phyloP scores from a whole-genome alignment of 2,888 invertebrate genomes.

The Tryphoninae sp. region DNA sequence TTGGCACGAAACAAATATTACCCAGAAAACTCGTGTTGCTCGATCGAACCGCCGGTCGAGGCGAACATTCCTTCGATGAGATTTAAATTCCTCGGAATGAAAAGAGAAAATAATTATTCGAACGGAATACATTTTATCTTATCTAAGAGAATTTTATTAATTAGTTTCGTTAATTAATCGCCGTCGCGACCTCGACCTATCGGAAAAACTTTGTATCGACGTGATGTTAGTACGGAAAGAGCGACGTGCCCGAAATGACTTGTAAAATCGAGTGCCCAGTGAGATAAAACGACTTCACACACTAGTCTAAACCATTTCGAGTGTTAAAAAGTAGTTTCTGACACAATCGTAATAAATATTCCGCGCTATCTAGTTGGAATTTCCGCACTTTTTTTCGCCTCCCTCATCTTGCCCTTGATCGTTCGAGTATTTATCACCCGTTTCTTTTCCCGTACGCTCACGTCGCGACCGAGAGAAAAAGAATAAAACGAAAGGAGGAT shows the following conservation, averaged over 20 bases:
- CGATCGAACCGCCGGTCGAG: no score
- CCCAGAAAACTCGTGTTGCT: no score
- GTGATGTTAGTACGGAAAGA: neutral
- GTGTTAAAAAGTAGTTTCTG: neutral
- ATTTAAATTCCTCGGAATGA: neutral
- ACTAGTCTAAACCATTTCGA: neutral
- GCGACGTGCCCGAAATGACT: neutral
- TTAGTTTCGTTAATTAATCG: neutral
- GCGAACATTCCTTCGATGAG: no score
- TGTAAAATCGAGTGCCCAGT: slow-evolving; percentile 30
- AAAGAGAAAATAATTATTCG: neutral
- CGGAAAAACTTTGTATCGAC: neutral
- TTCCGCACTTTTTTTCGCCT: slow-evolving; percentile 31
- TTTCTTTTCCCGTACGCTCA: neutral
- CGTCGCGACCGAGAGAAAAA: neutral
- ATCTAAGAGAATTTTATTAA: neutral
- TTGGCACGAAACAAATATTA: neutral
- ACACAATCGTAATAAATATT: slow-evolving; percentile 34
- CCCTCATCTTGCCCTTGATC: slow-evolving; percentile 29
- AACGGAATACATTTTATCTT: neutral
- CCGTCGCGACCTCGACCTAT: neutral
- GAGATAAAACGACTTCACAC: neutral
- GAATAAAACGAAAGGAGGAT: slow-evolving; percentile 19
- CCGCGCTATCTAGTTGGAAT: slow-evolving; percentile 9
- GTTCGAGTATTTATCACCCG: slow-evolving; percentile 29